Base-by-base conservation (phyloP, 1,140 invertebrate genomes). In the Oncopodura yosiiana region DNA sequence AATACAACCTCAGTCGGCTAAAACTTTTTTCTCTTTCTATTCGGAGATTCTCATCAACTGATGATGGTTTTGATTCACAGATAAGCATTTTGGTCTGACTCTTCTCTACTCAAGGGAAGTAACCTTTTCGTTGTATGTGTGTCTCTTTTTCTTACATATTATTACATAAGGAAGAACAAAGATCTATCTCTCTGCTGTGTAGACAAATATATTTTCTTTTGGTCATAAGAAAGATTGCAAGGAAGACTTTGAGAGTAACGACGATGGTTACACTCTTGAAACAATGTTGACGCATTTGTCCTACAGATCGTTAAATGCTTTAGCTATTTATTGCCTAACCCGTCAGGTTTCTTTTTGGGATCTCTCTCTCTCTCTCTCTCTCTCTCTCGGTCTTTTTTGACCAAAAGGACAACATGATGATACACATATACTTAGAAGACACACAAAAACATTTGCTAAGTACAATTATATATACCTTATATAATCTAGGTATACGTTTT, bases 261-360 rank as follows among this genome's bases (percentile, higher is more conserved):
- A 24, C 37, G 19, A 38, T 37, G 19, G 19, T n/a, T 27, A 29
- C 46, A 30, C 39, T 43, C 30, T 14, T 24, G 23, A 53, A 53
- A 58, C 43, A 53, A 58, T 58, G 56, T 58, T 46, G 27, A 53
- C 56, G 50, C 43, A 53, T 49, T 58, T 58, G 56, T 58, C 43
- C n/a, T 29, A 53, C 56, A 58, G 36, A 46, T 52, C 38, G 56
- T 46, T 53, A 58, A 53, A 53, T 53, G 19, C 38, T 50, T 27
- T 19, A 18, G 16, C 30, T 48, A 57, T 42, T 54, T 57, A 57
- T 57, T 50, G 29, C 18, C 42, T 23, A 24, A n/a, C n/a, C n/a
- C n/a, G n/a, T n/a, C n/a, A n/a, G n/a, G n/a, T n/a, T n/a, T n/a
- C n/a, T n/a, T n/a, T n/a, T n/a, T n/a, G n/a, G n/a, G n/a, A n/a